Percentiles rank a stretch among this genome's conserved stretches.
Conservation (phyloP, 2,797 vertebrate genomes). For the Coranthus polyacanthus region DNA sequence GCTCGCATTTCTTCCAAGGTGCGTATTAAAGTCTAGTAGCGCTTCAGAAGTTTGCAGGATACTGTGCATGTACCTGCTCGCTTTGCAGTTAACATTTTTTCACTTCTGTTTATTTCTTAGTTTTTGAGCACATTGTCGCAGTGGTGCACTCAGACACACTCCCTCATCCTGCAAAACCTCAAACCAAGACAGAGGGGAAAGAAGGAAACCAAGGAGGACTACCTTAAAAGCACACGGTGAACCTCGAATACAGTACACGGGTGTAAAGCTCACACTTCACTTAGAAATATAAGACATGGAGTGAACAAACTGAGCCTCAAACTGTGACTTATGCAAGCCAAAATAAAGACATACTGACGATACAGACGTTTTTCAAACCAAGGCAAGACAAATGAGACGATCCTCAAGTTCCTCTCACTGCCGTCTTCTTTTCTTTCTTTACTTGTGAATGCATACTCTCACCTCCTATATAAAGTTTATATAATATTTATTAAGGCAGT, state of each 20-base stretch:
- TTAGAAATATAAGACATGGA: no score
- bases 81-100: background rate
- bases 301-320: no score
- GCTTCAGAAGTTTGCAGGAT: background rate
- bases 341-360: no score
- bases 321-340: no score
- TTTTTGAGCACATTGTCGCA: constrained; percentile 95
- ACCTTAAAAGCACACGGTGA: constrained; percentile 97
- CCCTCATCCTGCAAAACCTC: constrained; percentile 97
- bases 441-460: no score
- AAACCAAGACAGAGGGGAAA: constrained; percentile 97
- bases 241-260: constrained; percentile 34
- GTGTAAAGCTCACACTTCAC: no score
- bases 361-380: no score
- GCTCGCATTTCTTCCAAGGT: constrained; percentile 97
- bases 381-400: no score
- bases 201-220: constrained; percentile 98
- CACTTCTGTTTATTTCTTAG: constrained; percentile 74
- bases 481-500: no score
- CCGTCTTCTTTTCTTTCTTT: no score
- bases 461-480: no score
- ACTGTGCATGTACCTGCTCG: background rate
- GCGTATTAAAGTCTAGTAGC: background rate
- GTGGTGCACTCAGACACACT: constrained; percentile 99
- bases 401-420: no score